Evolutionary conservation across 2,797 vertebrate species (phyloP).

Genomic region (Lithobates sylvaticus): DNA sequence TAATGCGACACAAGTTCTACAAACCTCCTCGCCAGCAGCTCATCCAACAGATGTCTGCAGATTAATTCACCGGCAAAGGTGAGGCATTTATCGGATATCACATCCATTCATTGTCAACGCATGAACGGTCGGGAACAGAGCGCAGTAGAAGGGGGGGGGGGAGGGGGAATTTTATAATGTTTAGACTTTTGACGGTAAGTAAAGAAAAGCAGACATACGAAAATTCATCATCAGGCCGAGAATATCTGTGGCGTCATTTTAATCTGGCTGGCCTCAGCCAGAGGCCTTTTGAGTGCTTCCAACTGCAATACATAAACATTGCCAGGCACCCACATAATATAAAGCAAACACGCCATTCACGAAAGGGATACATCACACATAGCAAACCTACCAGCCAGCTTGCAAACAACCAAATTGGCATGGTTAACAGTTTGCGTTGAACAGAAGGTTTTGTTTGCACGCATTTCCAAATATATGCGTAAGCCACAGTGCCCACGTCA

Average conservation of each 20-base stretch:
- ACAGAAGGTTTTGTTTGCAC: too few relatives aligned
- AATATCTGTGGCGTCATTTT: not conserved
- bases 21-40: not conserved
- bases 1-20: slow-evolving; percentile 4
- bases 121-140: not conserved
- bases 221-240: not conserved
- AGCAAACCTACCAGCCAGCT: too few relatives aligned
- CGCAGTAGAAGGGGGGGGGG: not conserved
- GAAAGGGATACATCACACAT: too few relatives aligned
- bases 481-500: too few relatives aligned
- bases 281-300: not conserved
- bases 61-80: slow-evolving; percentile 8
- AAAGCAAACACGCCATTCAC: too few relatives aligned
- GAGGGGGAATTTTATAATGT: not conserved
- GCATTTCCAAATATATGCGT: too few relatives aligned
- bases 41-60: slow-evolving; percentile 32
- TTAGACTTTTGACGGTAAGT: not conserved
- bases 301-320: not conserved
- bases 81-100: not conserved
- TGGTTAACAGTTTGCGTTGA: too few relatives aligned
- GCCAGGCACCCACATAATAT: too few relatives aligned
- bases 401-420: too few relatives aligned
- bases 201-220: not conserved
- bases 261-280: not conserved
- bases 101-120: slow-evolving; percentile 5